Conservation (phyloP, 1,140 invertebrate species). For the Dreissena rostriformis region DNA sequence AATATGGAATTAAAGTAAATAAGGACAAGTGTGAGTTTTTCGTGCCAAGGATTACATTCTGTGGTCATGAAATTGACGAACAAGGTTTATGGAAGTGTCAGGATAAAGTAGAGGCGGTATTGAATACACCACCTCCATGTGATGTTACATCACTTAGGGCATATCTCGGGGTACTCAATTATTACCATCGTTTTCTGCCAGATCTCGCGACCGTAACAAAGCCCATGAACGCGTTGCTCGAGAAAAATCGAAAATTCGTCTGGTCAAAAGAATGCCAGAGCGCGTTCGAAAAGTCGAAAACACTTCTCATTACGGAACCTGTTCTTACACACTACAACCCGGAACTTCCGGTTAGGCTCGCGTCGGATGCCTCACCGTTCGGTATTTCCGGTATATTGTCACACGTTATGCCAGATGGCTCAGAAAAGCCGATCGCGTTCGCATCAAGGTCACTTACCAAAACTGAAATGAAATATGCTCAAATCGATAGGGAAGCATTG, state of each 20-base stretch:
- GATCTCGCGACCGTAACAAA: slow-evolving; percentile 13
- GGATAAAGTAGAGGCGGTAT: slow-evolving; percentile 58
- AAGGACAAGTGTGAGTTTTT: slow-evolving; percentile 24
- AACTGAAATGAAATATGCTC: slow-evolving; percentile 82
- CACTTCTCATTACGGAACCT: slow-evolving; percentile 46
- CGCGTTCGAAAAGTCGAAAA: slow-evolving; percentile 49
- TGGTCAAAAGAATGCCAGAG: slow-evolving; percentile 30
- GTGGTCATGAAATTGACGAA: slow-evolving; percentile 12
- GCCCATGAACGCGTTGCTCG: slow-evolving; percentile 54
- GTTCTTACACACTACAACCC: slow-evolving; percentile 58
- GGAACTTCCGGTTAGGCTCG: slow-evolving; percentile 63
- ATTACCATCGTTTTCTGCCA: slow-evolving; percentile 57
- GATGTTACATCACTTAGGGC: slow-evolving; percentile 48
- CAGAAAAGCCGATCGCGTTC: slow-evolving; percentile 81
- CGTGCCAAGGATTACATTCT: slow-evolving; percentile 1
- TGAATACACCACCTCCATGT: slow-evolving; percentile 31
- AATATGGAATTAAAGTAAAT: slow-evolving; percentile 8
- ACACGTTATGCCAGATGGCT: slow-evolving; percentile 77
- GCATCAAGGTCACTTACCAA: slow-evolving; percentile 78
- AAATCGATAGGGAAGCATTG: slow-evolving; percentile 83
- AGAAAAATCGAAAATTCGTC: slow-evolving; percentile 39
- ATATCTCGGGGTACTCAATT: slow-evolving; percentile 60
- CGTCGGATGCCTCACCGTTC: slow-evolving; percentile 82
- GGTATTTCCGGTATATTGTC: slow-evolving; percentile 82
- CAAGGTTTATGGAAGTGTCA: slow-evolving; percentile 17